Base-by-base conservation (phyloP, 2,797 vertebrate genomes). In the Margarornis squamiger region DNA sequence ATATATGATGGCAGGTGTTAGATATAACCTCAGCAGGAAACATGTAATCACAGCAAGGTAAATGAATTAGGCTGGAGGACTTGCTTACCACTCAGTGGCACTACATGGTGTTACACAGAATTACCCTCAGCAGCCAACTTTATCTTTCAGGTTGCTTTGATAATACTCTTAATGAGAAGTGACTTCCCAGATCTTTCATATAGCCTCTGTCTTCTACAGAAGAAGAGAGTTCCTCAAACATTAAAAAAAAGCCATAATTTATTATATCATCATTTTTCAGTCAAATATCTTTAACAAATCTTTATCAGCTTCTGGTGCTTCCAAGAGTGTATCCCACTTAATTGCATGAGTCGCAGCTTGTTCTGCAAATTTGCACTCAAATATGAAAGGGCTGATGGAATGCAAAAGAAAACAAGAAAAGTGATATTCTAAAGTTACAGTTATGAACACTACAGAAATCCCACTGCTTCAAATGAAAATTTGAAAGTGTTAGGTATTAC, bases 21-120 rank as follows among this genome's bases (percentile, higher is more conserved):
- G 8, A 59, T 39, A 62, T 21, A 76, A 91, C 8, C 36, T 54
- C 80, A 84, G 73, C 73, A 90, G 74, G 71, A 96, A 88, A 91
- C 15, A 11, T 29, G 76, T 34, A 93, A 91, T 90, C 81, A 78
- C 70, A 77, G 66, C 46, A 49, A 88, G 43, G 49, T 45, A 90
- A 92, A 83, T 55, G 29, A 80, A 68, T 88, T 67, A 41, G 62
- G 38, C 54, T 78, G 34, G 45, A 75, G 38, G 57, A 84, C 74
- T 87, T 85, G 32, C 67, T 85, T 78, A 87, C 41, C 30, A 54
- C 17, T n/a, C 10, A 14, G 6, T 38, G 36, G 78, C 48, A 63
- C 46, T 78, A 43, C 18, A 4, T 10, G 34, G 54, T 59, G 34
- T 62, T 57, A 92, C 32, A 65, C 9, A 80, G 51, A 91, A 85